Base-by-base conservation (phyloP, 23 tunicate species). In the Trididemnum miniatum region DNA sequence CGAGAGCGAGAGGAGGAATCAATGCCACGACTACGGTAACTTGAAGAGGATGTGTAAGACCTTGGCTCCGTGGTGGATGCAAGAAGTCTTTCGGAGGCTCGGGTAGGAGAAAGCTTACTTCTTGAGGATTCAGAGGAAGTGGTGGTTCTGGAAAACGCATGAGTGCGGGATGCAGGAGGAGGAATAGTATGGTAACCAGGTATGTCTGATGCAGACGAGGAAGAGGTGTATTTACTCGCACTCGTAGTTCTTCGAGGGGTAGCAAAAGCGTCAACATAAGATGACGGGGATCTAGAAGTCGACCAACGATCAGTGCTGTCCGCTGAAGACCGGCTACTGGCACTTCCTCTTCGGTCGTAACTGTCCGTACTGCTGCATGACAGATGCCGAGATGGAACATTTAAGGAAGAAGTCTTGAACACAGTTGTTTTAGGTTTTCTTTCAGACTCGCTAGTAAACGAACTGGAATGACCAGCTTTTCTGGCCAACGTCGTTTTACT, bases 91-190 rank as follows among this genome's bases (percentile, higher is more conserved):
- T 73, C 79, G 18, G 57, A 15, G 28, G 65, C 35, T 71, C 62
- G 86, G n/a, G n/a, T n/a, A n/a, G n/a, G n/a, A 4, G 69, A 62
- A 7, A 24, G 2, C 7, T 67, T 31, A 7, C 20, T 12, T 38
- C 79, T 38, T 25, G 79, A 37, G 12, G 79, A 39, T 3, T 38
- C 59, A 9, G 31, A 37, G 57, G 59, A 20, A 29, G 31, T 1
- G 29, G 73, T 4, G 66, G 71, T 29, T 76, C 22, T 36, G 38
- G 76, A 31, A 76, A 40, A 65, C 31, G 34, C 5, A 67, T 31
- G 38, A 33, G 38, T 5, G 5, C 86, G 59, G 35, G 87, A 83
- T 39, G 84, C 4, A 35, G 84, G 84, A 31, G 83, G 83, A 37
- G 65, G 38, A 12, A 76, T 80, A 52, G 37, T 28, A 62, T 65